A percentile compares a stretch with the other conserved stretches of the same genome.
Conservation (phyloP, 1,140 invertebrate species). For the Eupeodes corollae region DNA sequence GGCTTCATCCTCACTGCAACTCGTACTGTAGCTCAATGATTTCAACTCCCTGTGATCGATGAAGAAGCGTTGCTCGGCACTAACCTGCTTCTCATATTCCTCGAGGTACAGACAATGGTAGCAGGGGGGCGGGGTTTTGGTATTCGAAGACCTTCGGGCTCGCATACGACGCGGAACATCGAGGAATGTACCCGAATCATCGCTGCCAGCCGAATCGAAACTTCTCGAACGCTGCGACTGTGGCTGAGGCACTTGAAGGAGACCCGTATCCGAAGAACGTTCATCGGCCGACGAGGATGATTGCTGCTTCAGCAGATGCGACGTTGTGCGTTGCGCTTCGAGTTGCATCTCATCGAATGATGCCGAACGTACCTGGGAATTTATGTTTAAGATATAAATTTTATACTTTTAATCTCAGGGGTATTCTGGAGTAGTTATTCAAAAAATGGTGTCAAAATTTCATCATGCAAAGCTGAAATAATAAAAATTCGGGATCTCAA, state of each 20-base stretch:
- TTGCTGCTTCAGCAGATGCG: conserved; percentile 37
- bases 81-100: conserved; percentile 47
- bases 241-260: conserved; percentile 54
- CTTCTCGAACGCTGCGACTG: conserved; percentile 53
- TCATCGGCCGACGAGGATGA: conserved; percentile 32
- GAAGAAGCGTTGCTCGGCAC: conserved; percentile 32
- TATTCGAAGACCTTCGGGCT: conserved; percentile 43
- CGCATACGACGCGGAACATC: conserved; percentile 55
- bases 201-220: conserved; percentile 59
- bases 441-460: too few relatives aligned
- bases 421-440: too few relatives aligned
- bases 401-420: too few relatives aligned
- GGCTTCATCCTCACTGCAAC: conserved; percentile 42
- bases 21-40: conserved; percentile 34
- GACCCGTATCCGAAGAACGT: conserved; percentile 31
- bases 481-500: too few relatives aligned
- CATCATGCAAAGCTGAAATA: too few relatives aligned
- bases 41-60: conserved; percentile 36
- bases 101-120: conserved; percentile 54
- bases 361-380: conserved; percentile 52
- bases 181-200: conserved; percentile 50
- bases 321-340: conserved; percentile 50
- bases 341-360: conserved; percentile 81
- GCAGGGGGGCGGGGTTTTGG: conserved; percentile 49
- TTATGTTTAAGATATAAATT: background rate